Percentiles rank a stretch among this genome's conserved stretches.
phyloP scores from a whole-genome alignment of 2,797 vertebrate genomes.

The Rhynchonycteris naso region DNA sequence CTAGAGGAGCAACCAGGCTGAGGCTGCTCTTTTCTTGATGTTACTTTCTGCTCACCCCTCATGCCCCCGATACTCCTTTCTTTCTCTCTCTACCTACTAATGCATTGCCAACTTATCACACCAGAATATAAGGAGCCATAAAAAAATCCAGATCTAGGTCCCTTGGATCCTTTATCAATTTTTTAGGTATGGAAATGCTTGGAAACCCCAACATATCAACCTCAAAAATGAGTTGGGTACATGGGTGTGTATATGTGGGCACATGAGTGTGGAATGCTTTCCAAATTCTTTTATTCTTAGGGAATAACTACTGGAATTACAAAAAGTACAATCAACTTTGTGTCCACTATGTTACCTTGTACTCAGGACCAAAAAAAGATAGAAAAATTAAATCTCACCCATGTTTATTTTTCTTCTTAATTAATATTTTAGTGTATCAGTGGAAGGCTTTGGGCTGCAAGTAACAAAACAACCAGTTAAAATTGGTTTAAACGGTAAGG shows the following conservation, averaged over 20 bases:
- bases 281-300: neutral
- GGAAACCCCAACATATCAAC: neutral
- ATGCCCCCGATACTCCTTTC: neutral
- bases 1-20: neutral
- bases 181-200: neutral
- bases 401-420: neutral
- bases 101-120: neutral
- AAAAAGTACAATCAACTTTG: neutral
- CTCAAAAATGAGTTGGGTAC: neutral
- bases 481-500: neutral
- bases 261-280: fast-evolving
- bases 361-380: neutral
- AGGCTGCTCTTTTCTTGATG: neutral
- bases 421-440: neutral
- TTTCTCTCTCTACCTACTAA: neutral
- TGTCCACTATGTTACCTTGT: neutral
- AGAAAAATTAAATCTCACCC: neutral
- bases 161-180: neutral
- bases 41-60: too few species aligned
- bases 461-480: neutral
- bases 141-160: neutral
- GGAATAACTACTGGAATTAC: neutral
- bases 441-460: neutral
- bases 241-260: fast-evolving
- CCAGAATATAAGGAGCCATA: neutral